Evolutionary conservation across 2,888 invertebrate species (phyloP).

Genomic region (Cantharis rufa): DNA sequence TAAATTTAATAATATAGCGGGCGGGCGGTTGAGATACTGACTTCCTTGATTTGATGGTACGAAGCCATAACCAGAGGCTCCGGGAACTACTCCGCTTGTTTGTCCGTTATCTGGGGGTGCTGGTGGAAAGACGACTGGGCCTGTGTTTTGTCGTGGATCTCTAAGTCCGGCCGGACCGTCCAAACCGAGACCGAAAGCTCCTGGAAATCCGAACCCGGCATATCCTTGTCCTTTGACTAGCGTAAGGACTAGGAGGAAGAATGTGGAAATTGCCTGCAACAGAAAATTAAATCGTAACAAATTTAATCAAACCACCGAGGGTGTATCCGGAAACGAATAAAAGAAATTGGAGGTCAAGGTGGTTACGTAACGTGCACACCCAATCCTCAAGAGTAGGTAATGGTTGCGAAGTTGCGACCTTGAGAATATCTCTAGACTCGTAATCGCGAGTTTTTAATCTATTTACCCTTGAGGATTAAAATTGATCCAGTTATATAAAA

Average conservation of each 20-base stretch:
- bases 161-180: conserved; percentile 58
- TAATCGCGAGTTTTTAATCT: neutral
- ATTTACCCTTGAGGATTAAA: neutral
- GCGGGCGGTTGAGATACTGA: conserved; percentile 38
- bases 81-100: conserved; percentile 79
- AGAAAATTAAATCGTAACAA: neutral
- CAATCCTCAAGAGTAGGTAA: neutral
- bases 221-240: conserved; percentile 51
- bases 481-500: neutral
- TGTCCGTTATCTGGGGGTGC: conserved; percentile 68
- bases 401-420: neutral
- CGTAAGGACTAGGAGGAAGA: conserved; percentile 42
- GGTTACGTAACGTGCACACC: neutral
- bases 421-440: neutral
- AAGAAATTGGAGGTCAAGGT: conserved; percentile 2
- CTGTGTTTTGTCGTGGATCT: conserved; percentile 68
- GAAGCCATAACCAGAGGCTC: conserved; percentile 85
- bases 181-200: conserved; percentile 55
- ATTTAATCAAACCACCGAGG: neutral
- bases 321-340: neutral
- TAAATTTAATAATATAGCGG: neutral
- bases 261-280: conserved; percentile 19
- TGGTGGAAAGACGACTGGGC: conserved; percentile 80
- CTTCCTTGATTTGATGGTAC: conserved; percentile 75
- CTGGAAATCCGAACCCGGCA: conserved; percentile 36